These are phyloP conservation scores for Apodemia zela DNA, from an alignment of 2,888 invertebrate species.

Conservation along the genomic window DNA sequence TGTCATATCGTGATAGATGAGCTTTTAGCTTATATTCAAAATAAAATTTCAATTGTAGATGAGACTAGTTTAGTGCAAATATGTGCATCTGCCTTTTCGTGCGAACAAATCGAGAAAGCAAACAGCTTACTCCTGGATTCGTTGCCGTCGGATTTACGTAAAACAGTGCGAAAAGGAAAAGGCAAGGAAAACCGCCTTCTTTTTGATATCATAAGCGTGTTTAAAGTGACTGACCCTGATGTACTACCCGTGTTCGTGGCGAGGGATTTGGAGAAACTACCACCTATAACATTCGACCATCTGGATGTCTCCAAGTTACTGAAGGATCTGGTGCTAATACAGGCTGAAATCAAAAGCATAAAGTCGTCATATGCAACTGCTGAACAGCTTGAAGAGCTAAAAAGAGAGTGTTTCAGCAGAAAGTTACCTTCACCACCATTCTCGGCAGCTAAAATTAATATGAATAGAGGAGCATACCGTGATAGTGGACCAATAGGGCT, in stretches of 20 bases:
- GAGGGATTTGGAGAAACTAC: slow-evolving; percentile 12
- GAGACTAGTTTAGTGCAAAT: background rate
- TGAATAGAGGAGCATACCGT: slow-evolving; percentile 22
- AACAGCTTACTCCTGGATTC: slow-evolving; percentile 16
- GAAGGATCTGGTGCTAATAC: slow-evolving; percentile 19
- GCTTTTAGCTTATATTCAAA: background rate
- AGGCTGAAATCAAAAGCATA: slow-evolving; percentile 16
- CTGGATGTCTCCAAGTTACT: slow-evolving; percentile 20
- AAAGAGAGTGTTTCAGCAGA: background rate
- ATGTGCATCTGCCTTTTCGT: background rate
- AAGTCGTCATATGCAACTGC: slow-evolving; percentile 19
- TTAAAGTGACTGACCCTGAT: background rate
- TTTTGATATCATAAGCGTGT: slow-evolving; percentile 2
- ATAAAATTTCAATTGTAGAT: background rate
- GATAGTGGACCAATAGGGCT: slow-evolving; percentile 26
- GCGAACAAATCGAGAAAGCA: too few species aligned
- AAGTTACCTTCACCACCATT: slow-evolving; percentile 19
- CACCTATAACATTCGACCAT: slow-evolving; percentile 7
- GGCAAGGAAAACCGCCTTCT: slow-evolving; percentile 19
- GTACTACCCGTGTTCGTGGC: slow-evolving; percentile 1
- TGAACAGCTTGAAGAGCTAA: slow-evolving; percentile 23
- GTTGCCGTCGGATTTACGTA: slow-evolving; percentile 18
- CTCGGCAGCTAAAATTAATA: slow-evolving; percentile 18
- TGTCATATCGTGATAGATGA: background rate
- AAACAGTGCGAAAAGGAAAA: slow-evolving; percentile 23